These are phyloP conservation scores for Eidolon helvum DNA, from an alignment of 2,113 vertebrate genomes.

Conservation along the genomic window DNA sequence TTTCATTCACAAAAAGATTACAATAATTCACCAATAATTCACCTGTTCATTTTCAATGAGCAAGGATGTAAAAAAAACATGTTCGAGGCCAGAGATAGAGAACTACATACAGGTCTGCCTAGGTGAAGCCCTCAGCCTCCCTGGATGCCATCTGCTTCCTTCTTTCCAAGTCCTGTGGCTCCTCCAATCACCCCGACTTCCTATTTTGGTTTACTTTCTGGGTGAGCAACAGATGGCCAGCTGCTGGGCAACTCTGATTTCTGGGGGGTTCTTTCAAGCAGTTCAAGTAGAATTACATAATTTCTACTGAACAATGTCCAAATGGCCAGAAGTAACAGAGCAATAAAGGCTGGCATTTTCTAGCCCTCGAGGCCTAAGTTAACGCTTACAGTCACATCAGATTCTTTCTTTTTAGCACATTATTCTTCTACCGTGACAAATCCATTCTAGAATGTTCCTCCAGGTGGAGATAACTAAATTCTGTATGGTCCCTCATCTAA, in stretches of 20 bases:
- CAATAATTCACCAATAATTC: neutral
- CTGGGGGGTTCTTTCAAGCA: neutral
- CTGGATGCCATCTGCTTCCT: neutral
- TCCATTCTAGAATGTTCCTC: neutral
- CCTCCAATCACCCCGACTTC: neutral
- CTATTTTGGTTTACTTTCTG: neutral
- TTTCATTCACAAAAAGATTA: neutral
- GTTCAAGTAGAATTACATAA: neutral
- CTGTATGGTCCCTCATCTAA: neutral
- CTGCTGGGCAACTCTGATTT: neutral
- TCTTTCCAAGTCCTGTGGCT: neutral
- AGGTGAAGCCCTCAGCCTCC: neutral
- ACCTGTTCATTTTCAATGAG: neutral
- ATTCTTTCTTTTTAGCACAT: neutral
- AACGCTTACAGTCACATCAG: neutral
- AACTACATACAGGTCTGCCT: neutral
- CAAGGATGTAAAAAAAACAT: neutral
- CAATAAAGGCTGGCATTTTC: neutral
- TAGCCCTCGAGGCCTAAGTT: neutral
- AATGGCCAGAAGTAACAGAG: neutral
- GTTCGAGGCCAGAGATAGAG: neutral
- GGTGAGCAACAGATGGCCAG: neutral
- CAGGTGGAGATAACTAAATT: neutral
- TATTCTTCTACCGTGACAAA: neutral
- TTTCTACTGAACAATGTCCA: neutral